Conservation (phyloP, 1,140 invertebrate species). For the Aporrectodea caliginosa region DNA sequence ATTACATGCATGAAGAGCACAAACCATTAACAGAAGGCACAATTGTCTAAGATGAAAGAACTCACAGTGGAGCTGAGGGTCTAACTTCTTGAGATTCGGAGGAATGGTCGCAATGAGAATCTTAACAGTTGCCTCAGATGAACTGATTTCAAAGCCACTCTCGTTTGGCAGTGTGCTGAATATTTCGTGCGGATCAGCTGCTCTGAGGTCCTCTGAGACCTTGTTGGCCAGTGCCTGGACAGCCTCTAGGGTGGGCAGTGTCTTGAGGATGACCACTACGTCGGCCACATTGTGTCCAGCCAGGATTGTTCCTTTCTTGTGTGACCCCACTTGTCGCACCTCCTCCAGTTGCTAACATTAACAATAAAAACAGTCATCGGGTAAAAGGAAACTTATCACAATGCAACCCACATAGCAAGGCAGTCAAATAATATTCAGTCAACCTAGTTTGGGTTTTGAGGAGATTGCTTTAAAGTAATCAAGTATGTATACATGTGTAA, state of each 20-base stretch:
- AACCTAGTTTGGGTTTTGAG: too few relatives aligned
- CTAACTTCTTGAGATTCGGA: conserved; percentile 86
- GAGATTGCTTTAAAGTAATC: too few relatives aligned
- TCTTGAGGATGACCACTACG: conserved; percentile 96
- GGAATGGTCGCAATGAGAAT: conserved; percentile 88
- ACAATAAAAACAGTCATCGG: not conserved
- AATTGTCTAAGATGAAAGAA: too few relatives aligned
- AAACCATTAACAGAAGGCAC: too few relatives aligned
- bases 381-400: too few relatives aligned
- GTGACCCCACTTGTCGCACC: conserved; percentile 91
- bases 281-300: conserved; percentile 91
- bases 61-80: conserved; percentile 79
- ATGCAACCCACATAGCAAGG: too few relatives aligned
- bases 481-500: too few relatives aligned
- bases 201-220: conserved; percentile 77
- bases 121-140: conserved; percentile 73
- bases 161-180: conserved; percentile 53
- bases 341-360: conserved; percentile 78
- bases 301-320: conserved; percentile 97
- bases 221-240: conserved; percentile 86
- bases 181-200: conserved; percentile 58
- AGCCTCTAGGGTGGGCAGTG: conserved; percentile 87
- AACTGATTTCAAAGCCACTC: conserved; percentile 71
- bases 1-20: too few relatives aligned
- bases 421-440: too few relatives aligned